Percentiles rank a stretch among this genome's conserved stretches.
Conservation (phyloP, 2,888 invertebrate species). For the Prenolepis imparis region DNA sequence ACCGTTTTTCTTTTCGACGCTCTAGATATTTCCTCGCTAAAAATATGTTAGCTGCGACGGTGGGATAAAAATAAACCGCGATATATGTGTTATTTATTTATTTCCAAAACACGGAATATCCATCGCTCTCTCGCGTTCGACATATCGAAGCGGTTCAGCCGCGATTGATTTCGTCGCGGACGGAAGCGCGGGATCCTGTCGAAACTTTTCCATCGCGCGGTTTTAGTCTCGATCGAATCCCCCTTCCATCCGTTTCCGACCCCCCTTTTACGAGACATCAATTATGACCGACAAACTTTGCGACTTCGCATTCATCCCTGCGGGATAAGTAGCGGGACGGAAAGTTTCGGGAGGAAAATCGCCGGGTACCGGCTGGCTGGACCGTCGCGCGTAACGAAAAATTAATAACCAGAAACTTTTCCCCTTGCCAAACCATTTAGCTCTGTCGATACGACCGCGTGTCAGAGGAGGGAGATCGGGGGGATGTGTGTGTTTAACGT, state of each 20-base stretch:
- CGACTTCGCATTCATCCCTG: slow-evolving; percentile 61
- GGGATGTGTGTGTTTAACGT: slow-evolving; percentile 46
- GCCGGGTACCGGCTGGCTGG: slow-evolving; percentile 43
- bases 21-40: background rate
- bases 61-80: slow-evolving; percentile 24
- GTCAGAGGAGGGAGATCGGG: background rate
- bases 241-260: background rate
- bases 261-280: slow-evolving; percentile 48
- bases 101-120: slow-evolving; percentile 50
- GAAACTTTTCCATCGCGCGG: slow-evolving; percentile 46
- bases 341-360: slow-evolving; percentile 62
- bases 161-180: slow-evolving; percentile 62
- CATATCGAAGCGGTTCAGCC: slow-evolving; percentile 43
- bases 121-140: slow-evolving; percentile 12
- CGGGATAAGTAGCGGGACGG: slow-evolving; percentile 44
- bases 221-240: slow-evolving; percentile 35
- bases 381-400: slow-evolving; percentile 56
- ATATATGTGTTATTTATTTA: slow-evolving; percentile 53
- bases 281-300: slow-evolving; percentile 63
- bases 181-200: slow-evolving; percentile 25
- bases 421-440: slow-evolving; percentile 34
- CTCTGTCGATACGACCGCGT: slow-evolving; percentile 43
- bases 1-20: background rate
- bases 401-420: slow-evolving; percentile 73
- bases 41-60: slow-evolving; percentile 16